Percentiles rank a stretch among this genome's conserved stretches.
phyloP scores from a whole-genome alignment of 1,140 invertebrate genomes.

The Cyphomyrmex costatus region DNA sequence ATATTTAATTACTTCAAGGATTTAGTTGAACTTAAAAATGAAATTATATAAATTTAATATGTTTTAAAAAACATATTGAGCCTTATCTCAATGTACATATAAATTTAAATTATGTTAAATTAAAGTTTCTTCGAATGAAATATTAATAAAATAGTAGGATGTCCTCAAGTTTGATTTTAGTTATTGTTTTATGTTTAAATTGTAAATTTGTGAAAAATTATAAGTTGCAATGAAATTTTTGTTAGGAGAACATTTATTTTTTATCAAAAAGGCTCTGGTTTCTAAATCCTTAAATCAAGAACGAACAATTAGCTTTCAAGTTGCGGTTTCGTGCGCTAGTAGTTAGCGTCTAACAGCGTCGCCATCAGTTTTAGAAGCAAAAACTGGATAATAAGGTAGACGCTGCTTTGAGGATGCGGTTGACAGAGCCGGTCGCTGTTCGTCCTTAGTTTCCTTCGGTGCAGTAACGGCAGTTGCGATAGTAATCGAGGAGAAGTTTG shows the following conservation, averaged over 20 bases:
- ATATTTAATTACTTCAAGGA: background rate
- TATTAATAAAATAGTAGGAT: background rate
- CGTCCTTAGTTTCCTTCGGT: conserved; percentile 43
- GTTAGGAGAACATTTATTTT: background rate
- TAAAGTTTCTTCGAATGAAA: background rate
- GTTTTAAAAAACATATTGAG: too few relatives aligned
- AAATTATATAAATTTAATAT: too few relatives aligned
- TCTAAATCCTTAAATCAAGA: background rate
- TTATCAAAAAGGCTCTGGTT: background rate
- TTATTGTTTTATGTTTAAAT: background rate
- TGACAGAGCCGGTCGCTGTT: conserved; percentile 43
- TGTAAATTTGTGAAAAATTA: background rate
- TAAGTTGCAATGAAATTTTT: background rate
- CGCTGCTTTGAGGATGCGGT: conserved; percentile 52
- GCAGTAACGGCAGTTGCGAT: conserved; percentile 52
- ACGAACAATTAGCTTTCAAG: background rate
- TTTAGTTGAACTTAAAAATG: background rate
- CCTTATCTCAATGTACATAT: too few relatives aligned
- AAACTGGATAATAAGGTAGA: conserved; percentile 55
- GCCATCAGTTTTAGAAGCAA: conserved; percentile 12
- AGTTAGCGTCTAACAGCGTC: background rate
- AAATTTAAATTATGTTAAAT: conserved; percentile 12
- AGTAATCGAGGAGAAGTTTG: conserved; percentile 60
- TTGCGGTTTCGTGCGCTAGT: background rate
- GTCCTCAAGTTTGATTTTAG: background rate